Base-by-base conservation (phyloP, 2,113 vertebrate species). In the Clarias macrocephalus region DNA sequence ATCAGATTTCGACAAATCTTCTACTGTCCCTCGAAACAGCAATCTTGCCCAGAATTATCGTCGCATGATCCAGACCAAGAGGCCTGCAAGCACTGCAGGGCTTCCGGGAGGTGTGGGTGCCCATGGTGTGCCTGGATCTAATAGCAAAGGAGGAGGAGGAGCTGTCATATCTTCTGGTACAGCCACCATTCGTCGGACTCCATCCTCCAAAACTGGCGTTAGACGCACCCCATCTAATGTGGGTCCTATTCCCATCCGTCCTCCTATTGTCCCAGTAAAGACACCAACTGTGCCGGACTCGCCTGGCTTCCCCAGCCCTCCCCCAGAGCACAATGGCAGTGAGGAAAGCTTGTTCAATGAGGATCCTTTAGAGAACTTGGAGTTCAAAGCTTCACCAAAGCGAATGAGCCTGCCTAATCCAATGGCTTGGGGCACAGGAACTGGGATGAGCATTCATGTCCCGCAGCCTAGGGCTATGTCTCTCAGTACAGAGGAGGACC, bases 11-110 rank as follows among this genome's bases (percentile, higher is more conserved):
- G 97, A 99, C 94, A 98, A 97, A 90, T 99, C 98, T 16, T 99
- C 97, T 91, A 99, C 98, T 89, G 97, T 99, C 92, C 97, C 98
- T 0, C 97, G 98, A 88, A 97, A 99, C 92, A 99, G 98, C 92
- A 99, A 98, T 94, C 96, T 99, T 0, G 97, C 97, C 82, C 98
- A 99, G 94, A 99, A 97, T 93, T 99, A 99, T 92, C 96, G 97
- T 12, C 97, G 97, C 88, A 98, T 99, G 96, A 97, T 99, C 93
- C 98, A 99, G 93, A 98, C 98, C 91, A 99, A 99, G 93, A 95
- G 97, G 7, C 98, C 98, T 0, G 98, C 98, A 82, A 98, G 98
- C 85, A 99, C 98, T 0, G 98, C 98, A 0, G 98, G 98, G 37
- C 94, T 97, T 88, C 96, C 96, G 57, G 94, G 95, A 0, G 95